Percentiles rank a stretch among this genome's conserved stretches.
Evolutionary conservation across 1,140 invertebrate species (phyloP).

Genomic region (Calosoma granatense): DNA sequence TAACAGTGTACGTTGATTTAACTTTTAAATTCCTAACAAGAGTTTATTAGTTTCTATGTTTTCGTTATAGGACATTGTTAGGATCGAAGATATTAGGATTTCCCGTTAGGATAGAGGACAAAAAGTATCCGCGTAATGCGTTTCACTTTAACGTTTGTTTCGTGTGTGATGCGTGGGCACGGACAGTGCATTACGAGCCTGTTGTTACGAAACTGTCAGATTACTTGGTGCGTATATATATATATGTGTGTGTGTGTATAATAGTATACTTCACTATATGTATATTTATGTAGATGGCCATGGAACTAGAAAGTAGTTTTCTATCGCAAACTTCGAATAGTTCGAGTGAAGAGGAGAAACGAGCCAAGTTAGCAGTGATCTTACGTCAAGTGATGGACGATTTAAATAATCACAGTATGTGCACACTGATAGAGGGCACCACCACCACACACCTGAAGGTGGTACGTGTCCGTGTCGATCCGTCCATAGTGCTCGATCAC

Average conservation of each 20-base stretch:
- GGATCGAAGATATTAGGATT: conserved; percentile 88
- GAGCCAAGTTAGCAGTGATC: conserved; percentile 54
- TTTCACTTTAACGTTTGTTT: conserved; percentile 94
- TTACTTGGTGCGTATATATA: conserved; percentile 57
- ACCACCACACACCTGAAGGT: conserved; percentile 75
- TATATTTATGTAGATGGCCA: conserved; percentile 47
- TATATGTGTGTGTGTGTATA: neutral
- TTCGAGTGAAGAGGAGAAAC: conserved; percentile 43
- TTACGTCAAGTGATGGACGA: conserved; percentile 66
- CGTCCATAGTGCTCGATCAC: conserved; percentile 73
- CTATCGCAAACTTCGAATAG: conserved; percentile 43
- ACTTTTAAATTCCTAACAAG: conserved; percentile 11
- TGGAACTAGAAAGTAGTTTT: conserved; percentile 73
- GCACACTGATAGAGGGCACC: conserved; percentile 51
- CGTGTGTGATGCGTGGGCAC: conserved; percentile 78
- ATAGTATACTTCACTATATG: neutral
- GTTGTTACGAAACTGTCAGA: conserved; percentile 88
- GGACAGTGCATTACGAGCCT: conserved; percentile 85
- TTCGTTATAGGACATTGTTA: conserved; percentile 28
- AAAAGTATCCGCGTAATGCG: conserved; percentile 87
- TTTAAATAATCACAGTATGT: conserved; percentile 65
- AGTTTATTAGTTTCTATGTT: conserved; percentile 13
- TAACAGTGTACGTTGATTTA: conserved; percentile 70
- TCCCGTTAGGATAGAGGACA: conserved; percentile 80
- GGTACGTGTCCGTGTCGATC: conserved; percentile 63